Evolutionary conservation across 2,888 invertebrate species (phyloP), one percentile per base, ranked within the genome.

Genomic region (Pimpla rufipes): DNA sequence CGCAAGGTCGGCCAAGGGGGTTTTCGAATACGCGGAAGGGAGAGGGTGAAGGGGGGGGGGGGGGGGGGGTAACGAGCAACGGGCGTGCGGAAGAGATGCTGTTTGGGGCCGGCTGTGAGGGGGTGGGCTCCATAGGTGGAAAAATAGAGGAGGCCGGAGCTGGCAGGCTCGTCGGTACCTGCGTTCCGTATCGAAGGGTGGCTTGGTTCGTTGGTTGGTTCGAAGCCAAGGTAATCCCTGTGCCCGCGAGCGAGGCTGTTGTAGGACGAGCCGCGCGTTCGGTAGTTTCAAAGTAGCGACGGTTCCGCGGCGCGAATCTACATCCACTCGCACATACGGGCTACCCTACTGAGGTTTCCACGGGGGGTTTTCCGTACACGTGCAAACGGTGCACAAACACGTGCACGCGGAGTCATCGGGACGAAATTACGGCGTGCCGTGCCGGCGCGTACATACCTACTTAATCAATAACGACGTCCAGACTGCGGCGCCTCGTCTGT

Each of bases 401-500:
- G 18, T 35, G 78, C 37, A 21, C 11, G 62, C 3, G 10, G 11
- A 42, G 67, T n/a, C 55, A 55, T 11, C 64, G 40, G 67, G 71
- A 83, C 76, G 55, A 82, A 85, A 85, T 84, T 85, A 85, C 82
- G 64, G 57, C 64, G 76, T 84, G 73, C 77, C 84, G 77, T 84
- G 76, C 78, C 75, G 87, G 85, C 85, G 80, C 84, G 88, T 87
- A n/a, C 59, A 37, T 59, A 84, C 79, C 79, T 81, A 86, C 88
- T 87, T 89, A 88, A 90, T 89, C 89, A 88, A 90, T 89, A 90
- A 90, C 86, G 86, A 88, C 87, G 86, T 87, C 87, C 86, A 87
- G 86, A 75, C 85, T 82, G 67, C 67, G 84, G 84, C 84, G 84
- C 84, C 81, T 84, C 70, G 67, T n/a, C 68, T 35, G 40, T 71